Base-by-base conservation (phyloP, 2,113 vertebrate species). In the Chunga burmeisteri region DNA sequence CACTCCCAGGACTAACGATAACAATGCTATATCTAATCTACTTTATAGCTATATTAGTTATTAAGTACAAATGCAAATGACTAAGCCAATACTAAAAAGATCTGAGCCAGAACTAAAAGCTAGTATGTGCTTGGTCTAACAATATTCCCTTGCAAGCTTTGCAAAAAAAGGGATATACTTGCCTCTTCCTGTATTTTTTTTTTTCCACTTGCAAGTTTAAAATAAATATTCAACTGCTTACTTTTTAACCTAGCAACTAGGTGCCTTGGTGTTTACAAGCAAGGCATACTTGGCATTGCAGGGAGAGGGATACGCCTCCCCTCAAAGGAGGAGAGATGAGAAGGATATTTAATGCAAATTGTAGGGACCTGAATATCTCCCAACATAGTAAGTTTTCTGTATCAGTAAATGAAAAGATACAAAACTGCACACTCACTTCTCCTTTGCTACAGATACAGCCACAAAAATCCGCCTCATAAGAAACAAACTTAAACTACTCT, bases 51-150 rank as follows among this genome's bases (percentile, higher is more conserved):
- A 22, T 71, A 94, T 73, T 63, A 96, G 65, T 95, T 95, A 97
- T 97, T 96, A 98, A 67, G 79, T 77, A 93, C 80, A 97, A 96
- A 97, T 80, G 85, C 73, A 97, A 97, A 94, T 71, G 78, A 63
- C 82, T 83, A 61, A 93, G 87, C 53, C 94, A 96, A 93, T 81
- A 96, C 44, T 94, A 91, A 97, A 97, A 87, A 66, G 79, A 97
- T 61, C 73, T 96, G 91, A 96, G 95, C 81, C 94, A 97, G 78
- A 95, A 96, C 74, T 93, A 96, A 98, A 94, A 94, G 67, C 62
- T 82, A 81, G 50, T 59, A 90, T 93, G 74, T 89, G 81, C 67
- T 18, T 88, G 78, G 91, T 46, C 85, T 94, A 90, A 63, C 32
- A 79, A 95, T 79, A 90, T 83, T 71, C 18, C 17, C 56, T 75